phyloP scores from a whole-genome alignment of 2,888 invertebrate genomes.

The Lithodes maja region DNA sequence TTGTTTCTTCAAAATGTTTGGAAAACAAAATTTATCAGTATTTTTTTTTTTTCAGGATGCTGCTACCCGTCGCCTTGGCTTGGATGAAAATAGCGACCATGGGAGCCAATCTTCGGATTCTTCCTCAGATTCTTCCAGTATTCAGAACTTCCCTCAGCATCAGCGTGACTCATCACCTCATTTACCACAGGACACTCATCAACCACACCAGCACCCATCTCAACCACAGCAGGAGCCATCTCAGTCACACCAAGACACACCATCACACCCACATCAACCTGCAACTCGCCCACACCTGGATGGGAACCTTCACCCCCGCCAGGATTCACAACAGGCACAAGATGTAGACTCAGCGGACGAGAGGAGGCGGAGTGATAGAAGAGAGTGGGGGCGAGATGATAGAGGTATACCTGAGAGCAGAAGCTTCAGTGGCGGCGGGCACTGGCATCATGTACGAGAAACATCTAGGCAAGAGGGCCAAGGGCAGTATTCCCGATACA shows the following conservation, averaged over 20 bases:
- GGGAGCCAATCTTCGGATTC: slow-evolving; percentile 6
- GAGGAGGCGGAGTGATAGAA: background rate
- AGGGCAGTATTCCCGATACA: background rate
- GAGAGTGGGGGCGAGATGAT: background rate
- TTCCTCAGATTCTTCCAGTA: slow-evolving; percentile 12
- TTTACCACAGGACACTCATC: background rate
- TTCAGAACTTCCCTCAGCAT: background rate
- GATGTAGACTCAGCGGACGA: background rate
- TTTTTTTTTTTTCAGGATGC: slow-evolving; percentile 34
- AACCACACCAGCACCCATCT: background rate
- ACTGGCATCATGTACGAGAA: background rate
- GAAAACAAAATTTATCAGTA: no score
- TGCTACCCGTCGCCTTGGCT: slow-evolving; percentile 49
- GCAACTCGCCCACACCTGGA: background rate
- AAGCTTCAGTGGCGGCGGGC: background rate
- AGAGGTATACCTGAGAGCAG: no score
- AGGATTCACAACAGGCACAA: background rate
- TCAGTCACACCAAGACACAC: background rate
- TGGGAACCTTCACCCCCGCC: background rate
- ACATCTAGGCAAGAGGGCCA: slow-evolving; percentile 4
- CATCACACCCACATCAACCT: background rate
- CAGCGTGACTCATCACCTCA: background rate
- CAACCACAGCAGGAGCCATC: background rate
- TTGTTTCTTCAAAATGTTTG: no score
- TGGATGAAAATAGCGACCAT: slow-evolving; percentile 19